These are phyloP conservation scores for Apis dorsata DNA, from an alignment of 1,140 invertebrate species.

Conservation along the genomic window DNA sequence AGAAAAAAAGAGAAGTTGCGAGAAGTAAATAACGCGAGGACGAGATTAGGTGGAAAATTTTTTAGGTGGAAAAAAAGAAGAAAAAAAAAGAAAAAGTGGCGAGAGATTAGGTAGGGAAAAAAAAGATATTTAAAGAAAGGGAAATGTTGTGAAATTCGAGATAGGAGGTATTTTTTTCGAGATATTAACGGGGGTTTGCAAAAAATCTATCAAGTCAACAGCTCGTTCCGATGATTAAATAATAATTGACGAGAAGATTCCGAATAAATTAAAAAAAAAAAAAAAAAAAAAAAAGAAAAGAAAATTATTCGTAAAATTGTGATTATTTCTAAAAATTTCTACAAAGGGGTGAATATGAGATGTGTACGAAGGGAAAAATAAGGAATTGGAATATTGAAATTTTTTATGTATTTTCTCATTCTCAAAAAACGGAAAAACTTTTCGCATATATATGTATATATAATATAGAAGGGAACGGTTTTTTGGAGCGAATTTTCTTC, in stretches of 20 bases:
- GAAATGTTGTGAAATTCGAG: neutral
- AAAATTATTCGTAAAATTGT: neutral
- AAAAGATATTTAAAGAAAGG: neutral
- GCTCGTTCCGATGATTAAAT: constrained; percentile 5
- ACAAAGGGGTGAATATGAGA: constrained; percentile 2
- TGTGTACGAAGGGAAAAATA: neutral
- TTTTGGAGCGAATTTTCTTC: constrained; percentile 34
- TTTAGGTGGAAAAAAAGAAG: neutral
- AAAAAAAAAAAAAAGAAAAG: neutral
- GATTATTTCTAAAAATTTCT: constrained; percentile 34
- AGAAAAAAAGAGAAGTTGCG: neutral
- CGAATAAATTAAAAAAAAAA: too few relatives aligned
- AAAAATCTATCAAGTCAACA: constrained; percentile 13
- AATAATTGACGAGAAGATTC: neutral
- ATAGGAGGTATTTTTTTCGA: constrained; percentile 19
- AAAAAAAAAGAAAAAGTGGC: too few relatives aligned
- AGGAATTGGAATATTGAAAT: constrained; percentile 22
- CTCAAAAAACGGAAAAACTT: neutral
- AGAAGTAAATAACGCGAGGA: neutral
- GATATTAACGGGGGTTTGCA: neutral
- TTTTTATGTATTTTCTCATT: constrained; percentile 44
- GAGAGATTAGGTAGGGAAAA: neutral
- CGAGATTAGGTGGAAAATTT: neutral
- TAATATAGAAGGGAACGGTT: neutral
- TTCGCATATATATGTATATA: constrained; percentile 10